Percentiles rank a stretch among this genome's conserved stretches.
Conservation (phyloP, 2,113 vertebrate species). For the Fulica atra region DNA sequence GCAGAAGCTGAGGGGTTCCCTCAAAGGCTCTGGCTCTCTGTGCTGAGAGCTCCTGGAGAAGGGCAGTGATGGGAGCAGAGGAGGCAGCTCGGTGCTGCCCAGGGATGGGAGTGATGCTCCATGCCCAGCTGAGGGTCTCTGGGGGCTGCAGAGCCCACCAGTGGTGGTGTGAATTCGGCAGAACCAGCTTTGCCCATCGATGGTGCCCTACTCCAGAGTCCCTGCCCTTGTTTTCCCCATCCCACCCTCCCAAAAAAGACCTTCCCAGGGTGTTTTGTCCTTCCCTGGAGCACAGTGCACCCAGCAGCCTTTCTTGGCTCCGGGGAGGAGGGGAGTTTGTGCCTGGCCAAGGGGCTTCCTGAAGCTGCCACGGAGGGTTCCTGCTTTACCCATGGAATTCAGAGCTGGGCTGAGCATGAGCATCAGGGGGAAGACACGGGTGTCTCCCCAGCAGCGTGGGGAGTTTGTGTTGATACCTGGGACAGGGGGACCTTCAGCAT, state of each 20-base stretch:
- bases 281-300: not conserved
- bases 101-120: fast-evolving
- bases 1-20: not conserved
- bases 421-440: not conserved
- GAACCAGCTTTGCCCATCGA: not conserved
- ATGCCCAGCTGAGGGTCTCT: fast-evolving
- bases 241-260: not conserved
- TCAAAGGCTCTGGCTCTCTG: not conserved
- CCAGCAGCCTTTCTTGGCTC: not conserved
- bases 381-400: not conserved
- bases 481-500: not conserved
- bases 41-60: not conserved
- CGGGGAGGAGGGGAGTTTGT: not conserved
- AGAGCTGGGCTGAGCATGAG: not conserved
- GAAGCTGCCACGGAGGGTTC: not conserved
- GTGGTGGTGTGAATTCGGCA: not conserved
- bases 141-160: not conserved
- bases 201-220: no score
- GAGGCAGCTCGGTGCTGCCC: not conserved
- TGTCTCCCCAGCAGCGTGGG: not conserved
- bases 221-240: no score
- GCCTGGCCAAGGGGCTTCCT: not conserved
- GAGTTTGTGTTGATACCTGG: not conserved
- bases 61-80: not conserved
- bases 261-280: not conserved